These are phyloP conservation scores for Phylloscopus whistleri DNA, from an alignment of 2,113 vertebrate genomes.

Conservation along the genomic window DNA sequence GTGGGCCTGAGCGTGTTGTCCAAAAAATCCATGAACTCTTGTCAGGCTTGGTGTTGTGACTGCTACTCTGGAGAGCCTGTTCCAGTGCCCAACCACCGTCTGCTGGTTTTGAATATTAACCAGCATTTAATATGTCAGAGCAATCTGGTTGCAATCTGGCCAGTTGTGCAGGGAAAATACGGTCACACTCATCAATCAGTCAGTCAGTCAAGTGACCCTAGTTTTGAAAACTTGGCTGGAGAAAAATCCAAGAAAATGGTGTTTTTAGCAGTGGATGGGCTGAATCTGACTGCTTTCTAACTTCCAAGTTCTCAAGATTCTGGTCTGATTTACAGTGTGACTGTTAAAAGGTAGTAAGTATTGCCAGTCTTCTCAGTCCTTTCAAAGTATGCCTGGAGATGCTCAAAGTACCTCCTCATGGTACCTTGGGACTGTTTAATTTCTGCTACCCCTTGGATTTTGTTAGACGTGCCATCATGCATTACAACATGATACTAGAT, in stretches of 20 bases:
- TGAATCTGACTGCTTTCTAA: not conserved
- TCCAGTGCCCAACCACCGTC: fast-evolving
- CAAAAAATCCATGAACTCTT: not conserved
- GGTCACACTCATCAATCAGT: not conserved
- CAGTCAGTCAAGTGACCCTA: not conserved
- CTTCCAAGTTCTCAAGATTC: not conserved
- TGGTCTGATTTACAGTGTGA: not conserved
- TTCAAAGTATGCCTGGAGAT: not conserved
- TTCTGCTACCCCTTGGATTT: not conserved
- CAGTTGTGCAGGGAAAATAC: not conserved
- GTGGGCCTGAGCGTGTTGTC: not conserved
- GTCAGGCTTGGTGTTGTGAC: not conserved
- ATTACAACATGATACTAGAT: not conserved
- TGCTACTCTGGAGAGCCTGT: not conserved
- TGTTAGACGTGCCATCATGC: not conserved
- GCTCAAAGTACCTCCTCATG: not conserved
- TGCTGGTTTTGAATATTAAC: not conserved
- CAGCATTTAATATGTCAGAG: not conserved
- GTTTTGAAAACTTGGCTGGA: not conserved
- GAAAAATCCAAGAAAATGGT: not conserved
- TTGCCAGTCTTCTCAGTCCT: not conserved
- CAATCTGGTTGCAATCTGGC: not conserved
- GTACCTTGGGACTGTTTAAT: not conserved
- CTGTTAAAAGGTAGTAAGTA: not conserved
- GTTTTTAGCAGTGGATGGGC: not conserved